phyloP scores from a whole-genome alignment of 2,888 invertebrate species.

The Agriopis leucophaearia region DNA sequence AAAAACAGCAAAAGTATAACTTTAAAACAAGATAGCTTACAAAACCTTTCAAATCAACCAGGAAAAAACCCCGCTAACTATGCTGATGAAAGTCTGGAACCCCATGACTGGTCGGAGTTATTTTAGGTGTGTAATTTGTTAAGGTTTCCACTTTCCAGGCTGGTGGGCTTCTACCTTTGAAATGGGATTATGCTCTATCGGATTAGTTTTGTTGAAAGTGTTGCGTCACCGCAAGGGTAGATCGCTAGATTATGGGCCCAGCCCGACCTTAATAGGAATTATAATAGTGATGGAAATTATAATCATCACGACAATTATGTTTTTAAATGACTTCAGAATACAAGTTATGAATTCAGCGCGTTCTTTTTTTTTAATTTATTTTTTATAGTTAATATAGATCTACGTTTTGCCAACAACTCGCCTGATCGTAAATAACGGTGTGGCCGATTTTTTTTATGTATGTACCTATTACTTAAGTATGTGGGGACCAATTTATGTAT shows the following conservation, averaged over 20 bases:
- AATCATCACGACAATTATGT: neutral
- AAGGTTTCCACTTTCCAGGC: conserved; percentile 23
- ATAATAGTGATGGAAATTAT: neutral
- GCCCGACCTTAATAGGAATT: neutral
- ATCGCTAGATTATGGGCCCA: neutral
- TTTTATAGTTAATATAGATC: too few relatives aligned
- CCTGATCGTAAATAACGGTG: too few relatives aligned
- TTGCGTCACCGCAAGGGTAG: conserved; percentile 6
- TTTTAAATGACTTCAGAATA: neutral
- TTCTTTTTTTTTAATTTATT: neutral
- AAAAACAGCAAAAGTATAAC: too few relatives aligned
- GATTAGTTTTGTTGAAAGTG: conserved; percentile 24
- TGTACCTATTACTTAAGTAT: too few relatives aligned
- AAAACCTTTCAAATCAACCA: conserved; percentile 3
- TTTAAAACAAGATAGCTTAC: too few relatives aligned
- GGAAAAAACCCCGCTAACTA: conserved; percentile 12
- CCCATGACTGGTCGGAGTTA: conserved; percentile 20
- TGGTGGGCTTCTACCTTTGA: conserved; percentile 16
- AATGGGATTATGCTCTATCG: conserved; percentile 26
- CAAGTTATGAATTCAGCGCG: too few relatives aligned
- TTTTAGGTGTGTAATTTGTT: conserved; percentile 22
- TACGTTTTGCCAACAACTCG: too few relatives aligned
- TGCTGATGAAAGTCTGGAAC: neutral
- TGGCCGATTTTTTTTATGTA: too few relatives aligned
- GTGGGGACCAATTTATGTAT: too few relatives aligned